Percentiles rank a stretch among this genome's conserved stretches.
Conservation (phyloP, 2,797 vertebrate genomes). For the Peromyscus melanophrys region DNA sequence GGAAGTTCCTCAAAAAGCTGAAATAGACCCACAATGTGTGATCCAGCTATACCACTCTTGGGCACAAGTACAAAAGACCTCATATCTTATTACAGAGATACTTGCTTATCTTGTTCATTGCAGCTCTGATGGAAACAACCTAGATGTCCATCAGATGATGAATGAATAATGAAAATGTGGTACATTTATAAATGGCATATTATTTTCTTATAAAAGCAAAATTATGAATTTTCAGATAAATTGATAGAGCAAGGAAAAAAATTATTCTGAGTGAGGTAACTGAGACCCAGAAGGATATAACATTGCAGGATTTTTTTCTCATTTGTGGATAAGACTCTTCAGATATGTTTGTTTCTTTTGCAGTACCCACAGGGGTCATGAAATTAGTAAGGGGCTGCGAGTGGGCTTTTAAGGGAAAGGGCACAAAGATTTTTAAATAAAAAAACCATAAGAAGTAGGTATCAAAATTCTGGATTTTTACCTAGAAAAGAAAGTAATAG, state of each 20-base stretch:
- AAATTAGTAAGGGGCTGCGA: not conserved
- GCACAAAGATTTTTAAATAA: not conserved
- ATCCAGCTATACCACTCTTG: not conserved
- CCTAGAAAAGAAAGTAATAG: not conserved
- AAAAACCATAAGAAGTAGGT: not conserved
- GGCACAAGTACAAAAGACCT: not conserved
- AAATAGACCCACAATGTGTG: not conserved
- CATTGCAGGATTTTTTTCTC: not conserved
- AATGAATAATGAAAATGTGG: not conserved
- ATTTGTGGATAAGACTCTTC: not conserved
- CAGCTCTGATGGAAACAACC: not conserved
- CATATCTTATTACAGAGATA: not conserved
- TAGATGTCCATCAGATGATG: not conserved
- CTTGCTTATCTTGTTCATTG: not conserved
- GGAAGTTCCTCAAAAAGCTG: not conserved
- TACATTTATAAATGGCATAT: not conserved
- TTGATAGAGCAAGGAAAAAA: not conserved
- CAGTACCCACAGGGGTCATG: not conserved
- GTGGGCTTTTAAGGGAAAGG: not conserved
- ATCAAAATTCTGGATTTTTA: slow-evolving; percentile 48
- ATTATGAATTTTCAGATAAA: not conserved
- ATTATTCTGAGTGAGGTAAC: not conserved
- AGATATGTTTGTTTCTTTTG: not conserved
- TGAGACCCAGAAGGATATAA: not conserved
- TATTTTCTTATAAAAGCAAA: not conserved